These are phyloP conservation scores for Magallana gigas DNA, from an alignment of 1,140 invertebrate species.

Conservation along the genomic window DNA sequence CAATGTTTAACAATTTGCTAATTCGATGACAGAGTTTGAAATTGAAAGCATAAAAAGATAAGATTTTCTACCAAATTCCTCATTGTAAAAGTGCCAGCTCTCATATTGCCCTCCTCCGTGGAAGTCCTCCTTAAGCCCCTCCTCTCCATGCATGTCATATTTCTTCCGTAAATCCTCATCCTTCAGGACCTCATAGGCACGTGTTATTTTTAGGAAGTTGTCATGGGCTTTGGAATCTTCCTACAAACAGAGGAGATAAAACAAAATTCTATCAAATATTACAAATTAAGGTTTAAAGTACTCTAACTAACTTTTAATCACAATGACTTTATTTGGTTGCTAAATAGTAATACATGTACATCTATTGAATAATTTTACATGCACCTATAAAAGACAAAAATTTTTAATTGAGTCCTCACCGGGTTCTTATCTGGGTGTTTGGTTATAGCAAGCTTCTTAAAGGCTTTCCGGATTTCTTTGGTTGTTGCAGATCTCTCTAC, in stretches of 20 bases:
- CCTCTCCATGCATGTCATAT: constrained; percentile 90
- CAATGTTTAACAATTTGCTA: too few relatives aligned
- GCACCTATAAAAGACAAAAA: not conserved
- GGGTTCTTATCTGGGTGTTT: constrained; percentile 92
- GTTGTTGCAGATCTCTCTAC: constrained; percentile 85
- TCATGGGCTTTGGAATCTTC: constrained; percentile 87
- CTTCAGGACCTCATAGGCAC: constrained; percentile 91
- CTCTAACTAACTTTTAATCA: too few relatives aligned
- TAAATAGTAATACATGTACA: too few relatives aligned
- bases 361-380: not conserved
- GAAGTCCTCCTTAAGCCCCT: constrained; percentile 83
- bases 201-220: constrained; percentile 88
- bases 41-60: too few relatives aligned
- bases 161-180: constrained; percentile 88
- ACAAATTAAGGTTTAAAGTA: too few relatives aligned
- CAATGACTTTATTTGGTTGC: too few relatives aligned
- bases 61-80: constrained; percentile 86
- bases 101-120: constrained; percentile 84
- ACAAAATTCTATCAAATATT: not conserved
- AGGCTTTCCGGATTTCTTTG: constrained; percentile 89
- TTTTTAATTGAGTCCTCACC: constrained; percentile 78
- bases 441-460: constrained; percentile 89
- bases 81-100: constrained; percentile 90
- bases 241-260: constrained; percentile 76
- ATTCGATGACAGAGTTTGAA: too few relatives aligned